phyloP scores from a whole-genome alignment of 2,888 invertebrate genomes.

The Nezara viridula region DNA sequence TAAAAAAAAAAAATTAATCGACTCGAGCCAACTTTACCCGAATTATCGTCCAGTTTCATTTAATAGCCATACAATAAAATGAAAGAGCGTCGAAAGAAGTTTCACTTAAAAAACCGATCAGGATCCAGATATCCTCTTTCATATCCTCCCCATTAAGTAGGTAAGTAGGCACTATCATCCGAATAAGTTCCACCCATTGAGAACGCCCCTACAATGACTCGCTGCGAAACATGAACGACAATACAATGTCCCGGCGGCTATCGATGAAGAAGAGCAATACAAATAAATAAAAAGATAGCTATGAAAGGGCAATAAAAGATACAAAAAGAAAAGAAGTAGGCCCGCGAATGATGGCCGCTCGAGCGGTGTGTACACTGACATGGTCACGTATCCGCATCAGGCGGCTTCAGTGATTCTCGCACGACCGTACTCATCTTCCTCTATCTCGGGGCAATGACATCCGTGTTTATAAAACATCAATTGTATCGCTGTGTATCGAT shows the following conservation, averaged over 20 bases:
- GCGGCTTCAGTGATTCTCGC: not conserved
- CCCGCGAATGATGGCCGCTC: not conserved
- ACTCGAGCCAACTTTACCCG: too few relatives aligned
- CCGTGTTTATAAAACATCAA: not conserved
- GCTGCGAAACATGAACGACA: not conserved
- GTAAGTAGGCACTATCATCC: not conserved
- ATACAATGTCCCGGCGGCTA: slow-evolving; percentile 9
- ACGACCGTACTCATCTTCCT: not conserved
- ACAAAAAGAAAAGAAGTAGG: not conserved
- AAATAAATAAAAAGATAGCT: slow-evolving; percentile 5
- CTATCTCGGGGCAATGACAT: not conserved
- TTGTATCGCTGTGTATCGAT: not conserved
- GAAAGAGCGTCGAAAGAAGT: too few relatives aligned
- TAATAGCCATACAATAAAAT: too few relatives aligned
- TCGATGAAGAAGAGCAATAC: slow-evolving; percentile 6
- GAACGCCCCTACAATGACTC: not conserved
- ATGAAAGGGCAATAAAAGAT: slow-evolving; percentile 24
- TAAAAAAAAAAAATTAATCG: too few relatives aligned
- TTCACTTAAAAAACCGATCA: too few relatives aligned
- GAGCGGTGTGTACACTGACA: not conserved
- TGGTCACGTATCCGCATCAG: slow-evolving; percentile 36
- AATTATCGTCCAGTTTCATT: too few relatives aligned
- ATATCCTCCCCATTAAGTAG: too few relatives aligned
- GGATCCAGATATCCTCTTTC: too few relatives aligned
- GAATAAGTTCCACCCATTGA: not conserved